phyloP scores from a whole-genome alignment of 2,113 vertebrate genomes.

The Ariopsis seemanni region DNA sequence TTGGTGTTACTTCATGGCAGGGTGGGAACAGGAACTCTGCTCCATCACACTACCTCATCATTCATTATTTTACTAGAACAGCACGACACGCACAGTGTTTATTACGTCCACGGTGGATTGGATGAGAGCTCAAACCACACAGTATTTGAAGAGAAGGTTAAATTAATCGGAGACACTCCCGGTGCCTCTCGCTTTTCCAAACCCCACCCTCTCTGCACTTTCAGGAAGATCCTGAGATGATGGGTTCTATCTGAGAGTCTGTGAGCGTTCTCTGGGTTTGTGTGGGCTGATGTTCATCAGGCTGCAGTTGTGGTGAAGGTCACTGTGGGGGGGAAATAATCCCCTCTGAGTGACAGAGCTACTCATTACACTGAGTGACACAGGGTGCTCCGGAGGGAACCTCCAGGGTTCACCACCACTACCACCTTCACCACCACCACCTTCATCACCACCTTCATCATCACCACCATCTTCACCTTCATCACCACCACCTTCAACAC shows the following conservation, averaged over 20 bases:
- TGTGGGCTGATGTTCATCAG: conserved; percentile 13
- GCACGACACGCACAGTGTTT: background rate
- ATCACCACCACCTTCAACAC: background rate
- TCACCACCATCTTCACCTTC: background rate
- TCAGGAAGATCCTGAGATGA: background rate
- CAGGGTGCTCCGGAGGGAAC: background rate
- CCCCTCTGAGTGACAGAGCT: conserved; percentile 7
- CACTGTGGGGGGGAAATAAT: background rate
- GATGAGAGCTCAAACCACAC: no score
- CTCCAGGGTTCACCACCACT: background rate
- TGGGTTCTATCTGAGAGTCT: background rate
- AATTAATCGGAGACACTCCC: no score
- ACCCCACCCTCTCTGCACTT: no score
- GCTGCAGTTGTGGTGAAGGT: background rate
- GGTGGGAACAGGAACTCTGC: background rate
- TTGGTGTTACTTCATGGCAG: background rate
- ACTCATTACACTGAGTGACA: conserved; percentile 8
- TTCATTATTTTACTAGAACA: background rate
- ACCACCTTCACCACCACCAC: background rate
- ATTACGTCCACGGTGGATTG: background rate
- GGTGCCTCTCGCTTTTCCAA: no score
- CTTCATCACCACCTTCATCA: no score
- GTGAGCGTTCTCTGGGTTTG: background rate
- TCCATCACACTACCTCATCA: background rate
- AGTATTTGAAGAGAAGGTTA: no score